Base-by-base conservation (phyloP, 2,888 invertebrate genomes). In the Schrankia costaestrigalis region DNA sequence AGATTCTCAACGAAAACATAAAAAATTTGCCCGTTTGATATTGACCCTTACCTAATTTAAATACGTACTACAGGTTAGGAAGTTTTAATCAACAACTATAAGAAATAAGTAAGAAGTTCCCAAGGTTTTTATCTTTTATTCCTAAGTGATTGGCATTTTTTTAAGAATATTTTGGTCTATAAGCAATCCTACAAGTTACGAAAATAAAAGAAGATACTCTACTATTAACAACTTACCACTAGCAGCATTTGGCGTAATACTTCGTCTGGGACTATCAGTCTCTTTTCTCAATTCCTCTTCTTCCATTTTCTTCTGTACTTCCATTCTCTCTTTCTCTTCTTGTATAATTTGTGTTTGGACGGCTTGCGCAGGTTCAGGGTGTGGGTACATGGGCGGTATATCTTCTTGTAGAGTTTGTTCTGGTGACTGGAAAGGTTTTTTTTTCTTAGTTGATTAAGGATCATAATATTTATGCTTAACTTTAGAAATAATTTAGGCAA, bases 181-280 rank as follows among this genome's bases (percentile, higher is more conserved):
- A 9, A 19, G 3, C 4, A 19, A 8, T 6, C n/a, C n/a, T n/a
- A 9, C 9, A 11, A 11, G 11, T 4, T 8, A 6, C 5, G 7
- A 17, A 8, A 0, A 17, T 1, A 7, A 2, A 7, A 7, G 14
- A 1, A 5, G n/a, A 9, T 26, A 13, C 5, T 3, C 7, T n/a
- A n/a, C 13, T 11, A 18, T 10, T 19, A 10, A 19, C 6, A 12
- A 24, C 37, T 54, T 47, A 83, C 86, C 87, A 54, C 83, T 86
- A 17, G 81, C 79, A 48, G 86, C 84, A 45, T 77, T 87, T 15
- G 87, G 87, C 5, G 87, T 86, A 9, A 86, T 65, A 57, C 87
- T 87, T 45, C 87, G 74, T 3, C 86, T 63, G 0, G 87, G 86
- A 32, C 87, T 87, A 29, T 86, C 86, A 47, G 77, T 83, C 52